phyloP scores from a whole-genome alignment of 2,797 vertebrate genomes.

The Oreochromis grahami region DNA sequence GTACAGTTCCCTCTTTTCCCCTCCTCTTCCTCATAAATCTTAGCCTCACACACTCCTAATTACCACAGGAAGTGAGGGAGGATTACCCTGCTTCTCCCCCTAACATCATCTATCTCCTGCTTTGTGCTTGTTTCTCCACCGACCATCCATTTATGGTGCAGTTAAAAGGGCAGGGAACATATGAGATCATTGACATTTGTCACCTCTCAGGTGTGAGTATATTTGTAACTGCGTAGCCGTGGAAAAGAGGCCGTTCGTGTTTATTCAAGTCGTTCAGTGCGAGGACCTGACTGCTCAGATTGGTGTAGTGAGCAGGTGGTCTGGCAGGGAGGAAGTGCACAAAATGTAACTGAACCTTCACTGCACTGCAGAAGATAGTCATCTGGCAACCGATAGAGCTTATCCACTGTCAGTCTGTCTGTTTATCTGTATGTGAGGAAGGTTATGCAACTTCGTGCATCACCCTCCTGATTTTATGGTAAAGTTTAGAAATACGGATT shows the following conservation, averaged over 20 bases:
- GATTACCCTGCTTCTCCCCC: slow-evolving; percentile 53
- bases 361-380: slow-evolving; percentile 3
- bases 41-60: slow-evolving; percentile 57
- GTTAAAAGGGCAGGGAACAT: slow-evolving; percentile 31
- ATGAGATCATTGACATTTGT: slow-evolving; percentile 28
- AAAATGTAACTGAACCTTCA: slow-evolving; percentile 13
- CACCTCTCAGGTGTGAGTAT: slow-evolving; percentile 8
- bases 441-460: background rate
- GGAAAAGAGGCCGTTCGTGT: slow-evolving; percentile 14
- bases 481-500: background rate
- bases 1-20: slow-evolving; percentile 38
- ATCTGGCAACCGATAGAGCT: background rate
- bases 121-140: slow-evolving; percentile 27
- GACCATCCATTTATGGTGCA: slow-evolving; percentile 15
- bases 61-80: slow-evolving; percentile 57
- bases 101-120: slow-evolving; percentile 53
- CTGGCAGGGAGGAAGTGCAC: slow-evolving; percentile 21
- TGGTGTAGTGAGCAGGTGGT: slow-evolving; percentile 16
- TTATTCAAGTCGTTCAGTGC: slow-evolving; percentile 11
- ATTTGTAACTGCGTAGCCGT: background rate
- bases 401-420: background rate
- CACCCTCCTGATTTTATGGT: background rate
- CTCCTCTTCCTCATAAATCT: slow-evolving; percentile 50
- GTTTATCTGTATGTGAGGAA: background rate
- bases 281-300: background rate